phyloP scores from a whole-genome alignment of 2,888 invertebrate genomes.

The Pammene fasciana region DNA sequence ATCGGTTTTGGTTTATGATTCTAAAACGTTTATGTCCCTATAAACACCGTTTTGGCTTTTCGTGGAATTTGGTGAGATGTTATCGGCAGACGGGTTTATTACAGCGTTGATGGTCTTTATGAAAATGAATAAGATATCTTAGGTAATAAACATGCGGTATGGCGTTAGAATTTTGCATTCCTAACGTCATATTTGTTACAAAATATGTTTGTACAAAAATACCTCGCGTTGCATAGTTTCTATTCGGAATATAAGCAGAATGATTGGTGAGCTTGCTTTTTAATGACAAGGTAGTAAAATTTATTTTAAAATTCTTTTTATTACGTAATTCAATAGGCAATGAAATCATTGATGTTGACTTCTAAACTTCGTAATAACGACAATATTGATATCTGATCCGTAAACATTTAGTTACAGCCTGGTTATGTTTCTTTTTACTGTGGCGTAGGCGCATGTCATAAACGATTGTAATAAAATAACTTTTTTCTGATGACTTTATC shows the following conservation, averaged over 20 bases:
- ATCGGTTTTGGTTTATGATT: constrained; percentile 80
- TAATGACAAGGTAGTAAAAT: neutral
- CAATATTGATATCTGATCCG: constrained; percentile 37
- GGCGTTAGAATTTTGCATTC: constrained; percentile 32
- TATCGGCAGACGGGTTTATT: constrained; percentile 78
- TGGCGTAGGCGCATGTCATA: constrained; percentile 58
- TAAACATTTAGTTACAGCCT: constrained; percentile 34
- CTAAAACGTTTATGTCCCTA: constrained; percentile 81
- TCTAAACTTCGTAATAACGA: constrained; percentile 34
- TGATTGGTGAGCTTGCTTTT: neutral
- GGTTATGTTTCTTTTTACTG: constrained; percentile 43
- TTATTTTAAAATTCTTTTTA: constrained; percentile 19
- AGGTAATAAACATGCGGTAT: constrained; percentile 21
- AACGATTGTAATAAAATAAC: constrained; percentile 60
- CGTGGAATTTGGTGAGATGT: constrained; percentile 72
- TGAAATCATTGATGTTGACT: constrained; percentile 31
- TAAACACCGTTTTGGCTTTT: constrained; percentile 80
- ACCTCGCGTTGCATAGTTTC: neutral
- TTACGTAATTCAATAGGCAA: constrained; percentile 32
- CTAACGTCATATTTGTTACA: constrained; percentile 12
- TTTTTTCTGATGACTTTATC: constrained; percentile 59
- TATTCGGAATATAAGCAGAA: neutral
- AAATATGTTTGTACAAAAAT: neutral
- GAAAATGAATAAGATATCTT: constrained; percentile 51
- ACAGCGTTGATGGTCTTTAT: constrained; percentile 64